Percentiles rank a stretch among this genome's conserved stretches.
Conservation (phyloP, 2,888 invertebrate genomes). For the Dendrolimus pini region DNA sequence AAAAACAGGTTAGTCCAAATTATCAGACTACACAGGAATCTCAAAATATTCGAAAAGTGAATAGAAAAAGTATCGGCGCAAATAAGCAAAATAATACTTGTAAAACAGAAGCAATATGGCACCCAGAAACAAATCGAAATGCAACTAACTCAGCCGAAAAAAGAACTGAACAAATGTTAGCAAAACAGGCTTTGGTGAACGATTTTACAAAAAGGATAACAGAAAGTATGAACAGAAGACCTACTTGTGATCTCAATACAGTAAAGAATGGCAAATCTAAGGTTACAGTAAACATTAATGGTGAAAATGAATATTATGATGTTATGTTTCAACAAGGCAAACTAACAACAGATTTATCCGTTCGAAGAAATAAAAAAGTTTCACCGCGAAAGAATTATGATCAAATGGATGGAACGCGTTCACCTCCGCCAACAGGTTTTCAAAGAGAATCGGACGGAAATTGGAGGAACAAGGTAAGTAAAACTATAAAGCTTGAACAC, state of each 20-base stretch:
- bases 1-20: neutral
- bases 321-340: slow-evolving; percentile 36
- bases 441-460: slow-evolving; percentile 11
- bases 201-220: slow-evolving; percentile 34
- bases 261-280: slow-evolving; percentile 32
- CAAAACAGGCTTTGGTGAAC: slow-evolving; percentile 44
- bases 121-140: slow-evolving; percentile 11
- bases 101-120: neutral
- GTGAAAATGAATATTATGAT: slow-evolving; percentile 44
- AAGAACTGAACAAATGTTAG: slow-evolving; percentile 29
- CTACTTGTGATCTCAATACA: slow-evolving; percentile 10
- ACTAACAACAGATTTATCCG: slow-evolving; percentile 32
- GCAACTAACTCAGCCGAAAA: slow-evolving; percentile 17
- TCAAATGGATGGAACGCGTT: slow-evolving; percentile 15
- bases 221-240: slow-evolving; percentile 19
- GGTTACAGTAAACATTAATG: slow-evolving; percentile 46
- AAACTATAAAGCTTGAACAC: too few relatives aligned
- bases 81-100: neutral
- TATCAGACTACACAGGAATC: neutral
- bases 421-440: slow-evolving; percentile 22
- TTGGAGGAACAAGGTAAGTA: too few relatives aligned
- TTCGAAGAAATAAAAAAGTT: slow-evolving; percentile 34
- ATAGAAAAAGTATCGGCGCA: neutral
- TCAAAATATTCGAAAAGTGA: neutral
- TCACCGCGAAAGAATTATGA: slow-evolving; percentile 13